Evolutionary conservation across 2,888 invertebrate genomes (phyloP), one percentile per base, ranked within the genome.

Genomic region (Scelioninae gen. 2): DNA sequence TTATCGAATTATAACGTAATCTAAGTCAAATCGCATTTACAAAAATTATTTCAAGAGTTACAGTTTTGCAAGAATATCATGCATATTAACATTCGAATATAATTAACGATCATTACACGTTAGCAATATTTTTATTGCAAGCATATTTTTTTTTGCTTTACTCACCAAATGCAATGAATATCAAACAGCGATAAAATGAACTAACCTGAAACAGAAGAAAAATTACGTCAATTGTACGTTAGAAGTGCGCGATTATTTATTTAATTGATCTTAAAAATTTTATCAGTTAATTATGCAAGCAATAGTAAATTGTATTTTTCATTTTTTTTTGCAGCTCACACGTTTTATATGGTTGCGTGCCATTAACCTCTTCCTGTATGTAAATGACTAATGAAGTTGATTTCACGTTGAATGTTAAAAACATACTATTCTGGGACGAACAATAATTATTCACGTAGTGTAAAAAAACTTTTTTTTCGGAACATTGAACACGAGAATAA

Each of bases 311-410:
- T 35, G 35, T 43, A 43, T 50, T 63, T 61, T 50, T 70, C 57
- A 58, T 55, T 69, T 70, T n/a, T n/a, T n/a, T n/a, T 70, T 46
- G 43, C n/a, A 55, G 57, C 57, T 57, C 41, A 43, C 63, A 63
- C 63, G 63, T 57, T 70, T 63, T 63, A 57, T 70, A 63, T 57
- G 53, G 48, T 70, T 50, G 70, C 63, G 63, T 70, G 70, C 63
- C 63, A 63, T 70, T 63, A 70, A 63, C 50, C 50, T 63, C 70
- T 70, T 70, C 70, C 70, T 70, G 63, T 70, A 63, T 70, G 70
- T 70, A 70, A 70, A 70, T 70, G 48, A 63, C 41, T 70, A 70
- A 63, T 63, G 70, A 70, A 55, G 70, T 50, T 57, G 57, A 63
- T 60, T 57, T 70, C 70, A 63, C 63, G 63, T 61, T 70, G 31